A percentile compares a stretch with the other conserved stretches of the same genome.
Conservation (phyloP, 2,113 vertebrate species). For the Ifrita kowaldi region DNA sequence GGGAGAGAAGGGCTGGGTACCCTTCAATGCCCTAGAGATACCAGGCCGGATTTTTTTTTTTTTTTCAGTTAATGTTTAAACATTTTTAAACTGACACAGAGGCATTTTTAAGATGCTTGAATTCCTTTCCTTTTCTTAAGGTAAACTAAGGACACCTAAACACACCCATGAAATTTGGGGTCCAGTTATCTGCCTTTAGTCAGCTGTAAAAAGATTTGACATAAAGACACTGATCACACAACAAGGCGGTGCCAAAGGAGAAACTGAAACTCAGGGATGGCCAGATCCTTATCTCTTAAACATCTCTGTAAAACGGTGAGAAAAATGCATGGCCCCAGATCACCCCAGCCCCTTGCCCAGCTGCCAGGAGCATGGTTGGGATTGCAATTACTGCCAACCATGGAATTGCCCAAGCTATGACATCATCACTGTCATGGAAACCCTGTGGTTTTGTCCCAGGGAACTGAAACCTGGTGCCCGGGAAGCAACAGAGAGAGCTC, state of each 20-base stretch:
- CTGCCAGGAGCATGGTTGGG: accelerated
- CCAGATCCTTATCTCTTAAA: neutral
- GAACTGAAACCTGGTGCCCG: neutral
- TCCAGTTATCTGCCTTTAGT: neutral
- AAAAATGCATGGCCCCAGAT: neutral
- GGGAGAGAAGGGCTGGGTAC: neutral
- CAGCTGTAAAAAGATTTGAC: neutral
- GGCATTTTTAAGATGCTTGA: neutral
- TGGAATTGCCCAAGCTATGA: neutral
- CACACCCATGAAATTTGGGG: neutral
- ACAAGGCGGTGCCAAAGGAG: neutral
- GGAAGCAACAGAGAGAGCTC: neutral
- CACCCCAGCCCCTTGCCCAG: neutral
- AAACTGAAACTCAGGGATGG: neutral
- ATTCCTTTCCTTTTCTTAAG: neutral
- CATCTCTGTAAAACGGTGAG: neutral
- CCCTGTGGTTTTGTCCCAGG: neutral
- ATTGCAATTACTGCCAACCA: neutral
- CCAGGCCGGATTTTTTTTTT: neutral
- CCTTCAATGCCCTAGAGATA: neutral
- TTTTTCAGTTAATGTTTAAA: neutral
- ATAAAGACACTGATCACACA: neutral
- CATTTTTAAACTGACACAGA: neutral
- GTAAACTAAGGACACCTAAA: neutral
- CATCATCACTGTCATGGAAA: neutral